A percentile compares a stretch with the other conserved stretches of the same genome.
These are phyloP conservation scores for Callimorpha dominula DNA, from an alignment of 2,888 invertebrate species.

Conservation along the genomic window DNA sequence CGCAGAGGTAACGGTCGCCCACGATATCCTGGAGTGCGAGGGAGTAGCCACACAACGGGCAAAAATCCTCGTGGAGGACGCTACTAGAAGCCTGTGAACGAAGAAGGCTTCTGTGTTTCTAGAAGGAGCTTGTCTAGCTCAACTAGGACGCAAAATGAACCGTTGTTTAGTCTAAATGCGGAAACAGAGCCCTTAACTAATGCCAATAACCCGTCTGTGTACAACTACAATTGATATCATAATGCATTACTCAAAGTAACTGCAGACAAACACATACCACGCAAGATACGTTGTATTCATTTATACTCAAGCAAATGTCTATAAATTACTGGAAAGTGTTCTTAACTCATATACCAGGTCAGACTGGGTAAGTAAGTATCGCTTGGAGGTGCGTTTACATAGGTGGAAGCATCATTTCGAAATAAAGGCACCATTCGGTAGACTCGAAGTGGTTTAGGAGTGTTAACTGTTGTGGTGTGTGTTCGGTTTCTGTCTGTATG, in stretches of 20 bases:
- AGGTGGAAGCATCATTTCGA: neutral
- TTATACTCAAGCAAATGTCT: neutral
- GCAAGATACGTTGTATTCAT: neutral
- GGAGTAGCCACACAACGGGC: too few species aligned
- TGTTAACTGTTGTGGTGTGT: neutral
- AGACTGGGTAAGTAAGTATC: neutral
- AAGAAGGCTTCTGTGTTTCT: too few species aligned
- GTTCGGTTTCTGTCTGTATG: neutral
- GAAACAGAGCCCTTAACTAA: too few species aligned
- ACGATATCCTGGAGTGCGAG: too few species aligned
- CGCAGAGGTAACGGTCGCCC: too few species aligned
- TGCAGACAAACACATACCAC: neutral
- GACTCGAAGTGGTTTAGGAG: neutral
- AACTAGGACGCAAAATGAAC: too few species aligned
- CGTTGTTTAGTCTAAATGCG: too few species aligned
- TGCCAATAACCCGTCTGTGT: neutral
- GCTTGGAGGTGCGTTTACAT: neutral
- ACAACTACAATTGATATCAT: neutral
- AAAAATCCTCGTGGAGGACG: too few species aligned
- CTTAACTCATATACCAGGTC: conserved; percentile 7
- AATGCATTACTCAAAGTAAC: neutral
- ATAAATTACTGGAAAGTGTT: conserved; percentile 2
- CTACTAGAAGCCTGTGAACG: too few species aligned
- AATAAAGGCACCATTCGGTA: neutral
- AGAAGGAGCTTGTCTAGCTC: too few species aligned